Evolutionary conservation across 1,140 invertebrate species (phyloP), one percentile per base, ranked within the genome.

Genomic region (Pissodes strobi): DNA sequence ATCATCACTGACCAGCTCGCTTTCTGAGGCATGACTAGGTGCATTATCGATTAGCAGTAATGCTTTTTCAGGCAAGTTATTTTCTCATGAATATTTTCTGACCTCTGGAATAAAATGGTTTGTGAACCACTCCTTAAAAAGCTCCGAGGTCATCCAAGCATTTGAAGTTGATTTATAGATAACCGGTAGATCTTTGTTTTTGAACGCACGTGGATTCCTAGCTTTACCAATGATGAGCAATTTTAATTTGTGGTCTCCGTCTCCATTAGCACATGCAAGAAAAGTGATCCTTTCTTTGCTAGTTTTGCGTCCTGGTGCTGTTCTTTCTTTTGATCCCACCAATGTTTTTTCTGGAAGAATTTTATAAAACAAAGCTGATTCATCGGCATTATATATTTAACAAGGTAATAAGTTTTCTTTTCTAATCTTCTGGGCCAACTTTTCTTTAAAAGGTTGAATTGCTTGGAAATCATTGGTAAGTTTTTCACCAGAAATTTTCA

Each of bases 121-220:
- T 59, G 41, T n/a, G 27, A 59, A 59, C 57, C 57, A 59, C 13
- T 51, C 43, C n/a, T 4, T 19, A 17, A 59, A 59, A 3, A 59
- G 6, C 12, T 59, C 57, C 34, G 10, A 22, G n/a, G 57, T 59
- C 3, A 59, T 19, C 43, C 41, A 59, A 49, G 18, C 13, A 71
- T 71, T 73, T n/a, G 17, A 71, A 71, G 72, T 70, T 55, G 48
- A 49, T 12, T 70, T 67, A 65, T 75, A 75, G 43, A 67, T 62
- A 58, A 76, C 72, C 61, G 72, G 75, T 64, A 76, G 67, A 59
- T 5, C 3, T 8, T 6, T 17, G 3, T 52, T 64, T 37, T n/a
- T 37, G n/a, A 37, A 37, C 9, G 34, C 9, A 37, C 34, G 34
- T 21, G 75, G 74, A 51, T 73, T 74, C 68, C n/a, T n/a, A 6